Evolutionary conservation across 2,888 invertebrate genomes (phyloP), one percentile per base, ranked within the genome.

Genomic region (Eilema griseolum): DNA sequence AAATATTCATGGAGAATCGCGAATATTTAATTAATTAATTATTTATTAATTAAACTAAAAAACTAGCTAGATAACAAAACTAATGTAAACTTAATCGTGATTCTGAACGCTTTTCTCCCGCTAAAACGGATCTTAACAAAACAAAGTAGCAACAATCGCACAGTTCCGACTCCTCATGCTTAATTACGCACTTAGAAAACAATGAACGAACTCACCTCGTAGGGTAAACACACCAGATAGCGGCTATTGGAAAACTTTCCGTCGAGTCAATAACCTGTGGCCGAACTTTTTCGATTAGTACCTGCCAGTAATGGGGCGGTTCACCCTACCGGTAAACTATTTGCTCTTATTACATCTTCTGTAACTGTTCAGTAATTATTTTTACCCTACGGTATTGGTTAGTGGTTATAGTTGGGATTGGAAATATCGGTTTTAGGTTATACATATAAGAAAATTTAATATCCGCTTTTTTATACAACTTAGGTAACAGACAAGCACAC

Each of bases 281-380:
- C 66, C 74, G 76, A 88, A 88, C 83, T 88, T 88, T 88, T 88
- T 88, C 88, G 86, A 88, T 88, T 88, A 88, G 83, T 88, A 88
- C 88, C 88, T 88, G 88, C 85, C 85, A 83, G 83, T 84, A 83
- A 83, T 85, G 79, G 84, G 80, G 76, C 66, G 79, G 80, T 74
- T 84, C 83, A 83, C 86, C 86, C 88, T 80, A 79, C 78, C 70
- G 66, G 23, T 52, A 73, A 80, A 80, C 79, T 81, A 78, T 84
- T 77, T 77, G 61, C 83, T 81, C 85, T 80, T 83, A 83, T 77
- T 81, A 78, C 78, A 71, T 75, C 72, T 74, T 76, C 28, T 69
- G 71, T 67, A 46, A 61, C 60, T 46, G 69, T 72, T 77, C 57
- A 77, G 84, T 86, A 82, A 86, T 83, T 86, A 84, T 85, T 84